Conservation (phyloP, 2,113 vertebrate species). For the Machaerirhynchus nigripectus region DNA sequence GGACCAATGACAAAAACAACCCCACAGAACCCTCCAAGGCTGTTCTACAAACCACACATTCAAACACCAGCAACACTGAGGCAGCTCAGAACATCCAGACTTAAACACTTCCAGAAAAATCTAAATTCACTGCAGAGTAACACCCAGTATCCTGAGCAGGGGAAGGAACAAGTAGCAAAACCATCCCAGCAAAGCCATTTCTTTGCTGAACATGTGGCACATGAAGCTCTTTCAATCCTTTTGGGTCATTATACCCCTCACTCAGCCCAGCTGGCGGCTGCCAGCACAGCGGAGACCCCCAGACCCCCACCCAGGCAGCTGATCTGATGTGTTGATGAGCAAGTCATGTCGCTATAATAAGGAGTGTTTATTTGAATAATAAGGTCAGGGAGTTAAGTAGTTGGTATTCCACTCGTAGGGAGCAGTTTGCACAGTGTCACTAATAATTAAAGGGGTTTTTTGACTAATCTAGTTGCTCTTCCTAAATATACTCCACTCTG, state of each 20-base stretch:
- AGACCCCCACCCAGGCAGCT: slow-evolving; percentile 46
- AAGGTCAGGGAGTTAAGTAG: slow-evolving; percentile 83
- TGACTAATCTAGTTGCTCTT: slow-evolving; percentile 81
- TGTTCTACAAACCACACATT: rapidly evolving
- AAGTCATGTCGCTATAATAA: slow-evolving; percentile 59
- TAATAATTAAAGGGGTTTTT: slow-evolving; percentile 87
- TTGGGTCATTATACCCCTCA: neutral
- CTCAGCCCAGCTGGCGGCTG: neutral
- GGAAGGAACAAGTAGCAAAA: rapidly evolving
- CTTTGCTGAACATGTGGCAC: rapidly evolving
- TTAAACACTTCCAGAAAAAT: neutral
- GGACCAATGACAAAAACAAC: rapidly evolving
- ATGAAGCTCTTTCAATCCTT: neutral
- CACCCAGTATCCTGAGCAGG: neutral
- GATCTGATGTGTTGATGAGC: slow-evolving; percentile 47
- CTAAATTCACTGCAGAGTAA: neutral
- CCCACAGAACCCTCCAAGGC: rapidly evolving
- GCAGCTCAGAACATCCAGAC: rapidly evolving
- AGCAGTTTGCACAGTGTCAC: slow-evolving; percentile 85
- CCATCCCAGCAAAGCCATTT: neutral
- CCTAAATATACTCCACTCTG: slow-evolving; percentile 80
- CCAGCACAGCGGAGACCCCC: slow-evolving; percentile 26
- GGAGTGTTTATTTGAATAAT: slow-evolving; percentile 80
- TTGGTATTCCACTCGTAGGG: slow-evolving; percentile 80
- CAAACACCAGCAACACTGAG: rapidly evolving